Evolutionary conservation across 2,797 vertebrate genomes (phyloP).

Genomic region (Stomatorhinus walkeri): DNA sequence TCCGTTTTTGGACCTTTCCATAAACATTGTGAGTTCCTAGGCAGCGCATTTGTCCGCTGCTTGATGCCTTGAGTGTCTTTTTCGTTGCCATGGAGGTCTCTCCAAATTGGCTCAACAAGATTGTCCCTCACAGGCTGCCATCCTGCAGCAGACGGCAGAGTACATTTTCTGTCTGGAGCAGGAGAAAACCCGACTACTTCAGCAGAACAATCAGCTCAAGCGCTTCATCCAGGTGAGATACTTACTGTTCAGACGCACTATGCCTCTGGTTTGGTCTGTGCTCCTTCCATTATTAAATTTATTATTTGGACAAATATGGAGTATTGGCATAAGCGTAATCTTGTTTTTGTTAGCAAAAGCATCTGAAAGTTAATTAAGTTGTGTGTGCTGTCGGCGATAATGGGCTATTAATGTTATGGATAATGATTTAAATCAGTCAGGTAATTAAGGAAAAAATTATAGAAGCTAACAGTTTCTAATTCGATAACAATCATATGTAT

Average conservation of each 20-base stretch:
- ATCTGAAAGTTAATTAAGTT: not conserved
- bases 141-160: conserved; percentile 93
- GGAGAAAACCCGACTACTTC: conserved; percentile 92
- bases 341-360: not conserved
- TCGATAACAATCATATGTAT: not conserved
- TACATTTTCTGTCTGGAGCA: conserved; percentile 98
- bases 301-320: not conserved
- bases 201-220: conserved; percentile 97
- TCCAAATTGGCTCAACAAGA: not conserved
- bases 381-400: not conserved
- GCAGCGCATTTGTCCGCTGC: not conserved
- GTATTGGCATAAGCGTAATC: not conserved
- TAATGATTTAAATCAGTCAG: not conserved
- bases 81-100: not conserved
- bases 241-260: not conserved
- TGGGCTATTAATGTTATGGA: not conserved
- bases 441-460: not conserved
- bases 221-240: conserved; percentile 85
- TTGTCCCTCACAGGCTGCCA: conserved; percentile 72
- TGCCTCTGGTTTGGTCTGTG: not conserved
- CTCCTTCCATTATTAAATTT: not conserved
- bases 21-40: not conserved
- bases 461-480: not conserved
- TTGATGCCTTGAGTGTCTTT: not conserved
- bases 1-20: not conserved